Evolutionary conservation across 2,113 vertebrate species (phyloP).

Genomic region (Cygnus buccinator): DNA sequence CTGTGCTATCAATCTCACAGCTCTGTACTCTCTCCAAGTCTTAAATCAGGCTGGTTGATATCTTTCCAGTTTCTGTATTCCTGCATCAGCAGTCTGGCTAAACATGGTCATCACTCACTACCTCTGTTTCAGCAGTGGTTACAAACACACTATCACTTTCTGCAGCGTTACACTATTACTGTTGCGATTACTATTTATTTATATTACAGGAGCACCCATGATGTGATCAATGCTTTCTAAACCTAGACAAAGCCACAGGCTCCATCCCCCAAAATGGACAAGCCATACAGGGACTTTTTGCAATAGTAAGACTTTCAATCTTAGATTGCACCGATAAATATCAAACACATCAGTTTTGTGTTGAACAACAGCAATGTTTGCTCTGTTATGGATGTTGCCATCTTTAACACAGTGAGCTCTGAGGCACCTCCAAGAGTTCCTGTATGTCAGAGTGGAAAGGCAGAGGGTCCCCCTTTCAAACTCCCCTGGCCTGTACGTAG

Average conservation of each 20-base stretch:
- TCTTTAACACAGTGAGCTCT: background rate
- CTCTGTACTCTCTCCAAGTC: constrained; percentile 70
- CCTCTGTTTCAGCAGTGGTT: constrained; percentile 64
- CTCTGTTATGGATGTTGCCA: background rate
- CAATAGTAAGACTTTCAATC: background rate
- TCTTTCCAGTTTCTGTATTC: constrained; percentile 77
- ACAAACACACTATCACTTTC: constrained; percentile 56
- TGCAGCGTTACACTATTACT: constrained; percentile 7
- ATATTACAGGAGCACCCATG: background rate
- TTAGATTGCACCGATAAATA: background rate
- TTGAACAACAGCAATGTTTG: background rate
- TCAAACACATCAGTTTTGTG: background rate
- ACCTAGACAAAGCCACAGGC: background rate
- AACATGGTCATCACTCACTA: constrained; percentile 76
- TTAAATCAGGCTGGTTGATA: constrained; percentile 81
- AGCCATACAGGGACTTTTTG: background rate
- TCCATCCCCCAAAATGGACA: background rate
- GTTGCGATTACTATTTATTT: constrained; percentile 49
- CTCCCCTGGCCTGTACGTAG: background rate
- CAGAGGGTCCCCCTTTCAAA: background rate
- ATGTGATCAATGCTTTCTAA: background rate
- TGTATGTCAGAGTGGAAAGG: background rate
- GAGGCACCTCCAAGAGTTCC: background rate
- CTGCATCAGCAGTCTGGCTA: constrained; percentile 81
- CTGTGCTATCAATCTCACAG: constrained; percentile 78